phyloP scores from a whole-genome alignment of 2,113 vertebrate species.

The Antechinus flavipes region DNA sequence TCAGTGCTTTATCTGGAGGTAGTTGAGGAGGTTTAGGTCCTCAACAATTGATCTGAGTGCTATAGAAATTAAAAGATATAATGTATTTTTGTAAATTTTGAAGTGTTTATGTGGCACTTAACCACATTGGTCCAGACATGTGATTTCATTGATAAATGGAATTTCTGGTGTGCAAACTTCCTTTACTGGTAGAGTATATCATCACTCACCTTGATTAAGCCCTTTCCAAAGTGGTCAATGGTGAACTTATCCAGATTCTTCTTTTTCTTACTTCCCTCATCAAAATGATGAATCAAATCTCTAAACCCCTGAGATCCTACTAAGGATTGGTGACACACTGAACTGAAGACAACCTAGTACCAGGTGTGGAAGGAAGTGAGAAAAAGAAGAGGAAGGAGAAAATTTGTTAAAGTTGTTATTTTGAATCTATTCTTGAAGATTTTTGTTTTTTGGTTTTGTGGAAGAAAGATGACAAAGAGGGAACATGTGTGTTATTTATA shows the following conservation, averaged over 20 bases:
- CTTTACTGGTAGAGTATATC: neutral
- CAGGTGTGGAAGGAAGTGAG: neutral
- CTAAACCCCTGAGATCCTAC: neutral
- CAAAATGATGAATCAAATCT: neutral
- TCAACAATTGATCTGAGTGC: neutral
- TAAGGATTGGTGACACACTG: neutral
- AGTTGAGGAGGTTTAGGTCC: too few relatives aligned
- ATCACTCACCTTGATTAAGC: neutral
- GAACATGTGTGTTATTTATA: neutral
- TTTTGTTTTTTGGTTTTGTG: neutral
- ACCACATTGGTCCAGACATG: neutral
- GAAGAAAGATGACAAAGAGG: neutral
- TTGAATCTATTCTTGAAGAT: neutral
- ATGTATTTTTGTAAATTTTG: neutral
- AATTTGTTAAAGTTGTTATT: neutral
- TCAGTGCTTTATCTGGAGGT: neutral
- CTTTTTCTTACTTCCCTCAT: neutral
- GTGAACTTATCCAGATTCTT: neutral
- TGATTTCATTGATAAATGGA: neutral
- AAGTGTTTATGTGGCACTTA: too few relatives aligned
- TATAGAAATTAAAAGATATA: neutral
- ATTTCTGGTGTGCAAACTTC: neutral
- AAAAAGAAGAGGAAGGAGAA: neutral
- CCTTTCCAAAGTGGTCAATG: neutral
- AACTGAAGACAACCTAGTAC: neutral